Evolutionary conservation across 2,888 invertebrate genomes (phyloP).

Genomic region (Microctonus aethiopoides): DNA sequence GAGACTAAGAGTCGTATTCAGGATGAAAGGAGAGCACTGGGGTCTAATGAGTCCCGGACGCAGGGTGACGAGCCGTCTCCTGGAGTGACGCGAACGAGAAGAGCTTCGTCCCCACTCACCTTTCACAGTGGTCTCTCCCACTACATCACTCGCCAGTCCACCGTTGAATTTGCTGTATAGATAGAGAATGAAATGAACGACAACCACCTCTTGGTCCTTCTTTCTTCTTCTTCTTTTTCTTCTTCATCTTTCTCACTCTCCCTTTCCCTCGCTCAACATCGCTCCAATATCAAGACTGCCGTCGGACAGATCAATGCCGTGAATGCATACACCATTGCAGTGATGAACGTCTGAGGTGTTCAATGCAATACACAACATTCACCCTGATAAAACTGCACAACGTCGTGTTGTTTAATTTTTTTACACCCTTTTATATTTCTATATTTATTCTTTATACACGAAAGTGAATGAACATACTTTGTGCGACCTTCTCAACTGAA

Average conservation of each 20-base stretch:
- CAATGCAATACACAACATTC: constrained; percentile 53
- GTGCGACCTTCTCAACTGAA: neutral
- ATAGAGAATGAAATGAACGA: constrained; percentile 22
- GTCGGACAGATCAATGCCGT: constrained; percentile 67
- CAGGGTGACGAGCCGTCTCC: constrained; percentile 53
- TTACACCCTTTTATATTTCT: constrained; percentile 27
- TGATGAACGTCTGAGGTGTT: constrained; percentile 63
- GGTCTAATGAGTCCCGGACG: constrained; percentile 53
- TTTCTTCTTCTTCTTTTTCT: neutral
- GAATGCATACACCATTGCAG: constrained; percentile 43
- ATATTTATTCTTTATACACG: constrained; percentile 12
- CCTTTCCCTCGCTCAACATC: constrained; percentile 33
- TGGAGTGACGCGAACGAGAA: constrained; percentile 47
- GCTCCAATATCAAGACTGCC: constrained; percentile 63
- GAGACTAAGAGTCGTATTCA: constrained; percentile 18
- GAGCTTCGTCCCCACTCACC: constrained; percentile 26
- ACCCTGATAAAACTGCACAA: constrained; percentile 50
- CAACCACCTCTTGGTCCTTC: no score
- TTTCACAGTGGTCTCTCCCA: constrained; percentile 11
- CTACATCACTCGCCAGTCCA: constrained; percentile 26
- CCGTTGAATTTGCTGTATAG: constrained; percentile 34
- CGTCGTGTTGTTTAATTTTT: constrained; percentile 38
- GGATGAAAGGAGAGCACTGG: constrained; percentile 34
- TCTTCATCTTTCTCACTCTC: constrained; percentile 26
- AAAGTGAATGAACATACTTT: neutral